These are phyloP conservation scores for Neomorphus geoffroyi DNA, from an alignment of 2,797 vertebrate species.

Conservation along the genomic window DNA sequence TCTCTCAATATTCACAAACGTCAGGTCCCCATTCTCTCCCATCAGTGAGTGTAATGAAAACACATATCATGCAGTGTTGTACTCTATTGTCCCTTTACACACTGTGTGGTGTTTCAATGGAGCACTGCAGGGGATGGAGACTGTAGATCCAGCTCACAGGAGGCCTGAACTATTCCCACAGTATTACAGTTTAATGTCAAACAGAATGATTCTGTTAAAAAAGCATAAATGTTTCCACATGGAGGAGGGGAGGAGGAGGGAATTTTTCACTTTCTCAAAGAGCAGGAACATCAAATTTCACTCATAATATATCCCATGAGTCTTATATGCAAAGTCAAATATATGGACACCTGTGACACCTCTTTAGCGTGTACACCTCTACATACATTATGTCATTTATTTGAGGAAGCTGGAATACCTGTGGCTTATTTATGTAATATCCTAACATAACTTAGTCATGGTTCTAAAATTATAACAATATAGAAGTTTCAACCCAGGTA, in stretches of 20 bases:
- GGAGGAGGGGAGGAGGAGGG: too few species aligned
- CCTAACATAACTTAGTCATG: background rate
- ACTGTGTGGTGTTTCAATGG: background rate
- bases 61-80: background rate
- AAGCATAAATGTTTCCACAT: background rate
- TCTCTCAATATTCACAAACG: background rate
- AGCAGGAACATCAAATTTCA: background rate
- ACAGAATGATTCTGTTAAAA: background rate
- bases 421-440: background rate
- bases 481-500: background rate
- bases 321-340: background rate
- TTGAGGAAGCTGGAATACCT: background rate
- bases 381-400: background rate
- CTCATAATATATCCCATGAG: background rate
- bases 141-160: background rate
- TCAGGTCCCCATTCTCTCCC: background rate
- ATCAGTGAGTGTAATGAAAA: background rate
- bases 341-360: background rate
- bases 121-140: background rate
- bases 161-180: background rate
- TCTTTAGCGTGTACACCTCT: background rate
- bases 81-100: background rate
- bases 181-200: background rate
- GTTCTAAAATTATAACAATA: background rate
- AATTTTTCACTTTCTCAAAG: background rate